phyloP scores from a whole-genome alignment of 2,888 invertebrate species.

The Hypercompe scribonia region DNA sequence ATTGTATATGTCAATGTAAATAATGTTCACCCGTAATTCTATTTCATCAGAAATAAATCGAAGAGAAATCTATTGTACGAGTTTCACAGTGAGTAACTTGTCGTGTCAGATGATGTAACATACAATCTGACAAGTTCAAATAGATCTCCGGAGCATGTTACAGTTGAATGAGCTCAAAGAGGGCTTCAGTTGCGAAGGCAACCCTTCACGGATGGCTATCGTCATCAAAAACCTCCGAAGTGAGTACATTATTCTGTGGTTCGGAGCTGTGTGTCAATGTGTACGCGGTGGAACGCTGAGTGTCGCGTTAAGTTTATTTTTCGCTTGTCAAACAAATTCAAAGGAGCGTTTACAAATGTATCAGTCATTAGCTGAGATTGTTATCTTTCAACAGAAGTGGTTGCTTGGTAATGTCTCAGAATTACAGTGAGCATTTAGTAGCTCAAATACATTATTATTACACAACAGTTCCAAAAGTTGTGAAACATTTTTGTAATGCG shows the following conservation, averaged over 20 bases:
- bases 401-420: neutral
- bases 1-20: neutral
- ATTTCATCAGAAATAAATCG: neutral
- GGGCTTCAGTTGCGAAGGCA: neutral
- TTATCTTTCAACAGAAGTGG: neutral
- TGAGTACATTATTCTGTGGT: neutral
- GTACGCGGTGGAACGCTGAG: neutral
- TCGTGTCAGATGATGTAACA: neutral
- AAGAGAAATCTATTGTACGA: neutral
- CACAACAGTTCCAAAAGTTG: no score
- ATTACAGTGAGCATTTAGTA: neutral
- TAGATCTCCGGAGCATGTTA: neutral
- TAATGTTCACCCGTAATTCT: neutral
- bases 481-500: no score
- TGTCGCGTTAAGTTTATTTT: neutral
- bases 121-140: conserved; percentile 1
- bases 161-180: neutral
- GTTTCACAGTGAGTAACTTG: neutral
- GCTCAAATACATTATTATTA: neutral
- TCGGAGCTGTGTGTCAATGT: neutral
- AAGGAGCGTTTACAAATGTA: neutral
- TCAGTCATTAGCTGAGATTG: neutral
- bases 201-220: neutral
- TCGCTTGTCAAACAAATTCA: neutral
- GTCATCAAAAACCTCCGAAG: neutral